Evolutionary conservation across 1,140 invertebrate genomes (phyloP).

Genomic region (Macrosteles quadrilineatus): DNA sequence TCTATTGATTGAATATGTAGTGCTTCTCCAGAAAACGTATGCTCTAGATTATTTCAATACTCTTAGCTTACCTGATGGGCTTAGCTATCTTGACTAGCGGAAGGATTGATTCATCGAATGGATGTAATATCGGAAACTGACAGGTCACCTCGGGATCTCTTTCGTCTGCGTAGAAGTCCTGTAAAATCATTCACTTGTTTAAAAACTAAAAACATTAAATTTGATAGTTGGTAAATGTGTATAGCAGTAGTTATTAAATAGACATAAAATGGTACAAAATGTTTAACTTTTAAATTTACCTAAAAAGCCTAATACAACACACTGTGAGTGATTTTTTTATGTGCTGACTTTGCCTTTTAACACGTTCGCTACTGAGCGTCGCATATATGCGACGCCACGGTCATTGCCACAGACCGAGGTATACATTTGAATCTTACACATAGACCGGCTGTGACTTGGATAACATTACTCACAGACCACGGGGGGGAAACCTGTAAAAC

Average conservation of each 20-base stretch:
- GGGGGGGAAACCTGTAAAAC: no score
- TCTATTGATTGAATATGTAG: background rate
- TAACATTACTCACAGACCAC: background rate
- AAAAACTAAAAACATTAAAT: background rate
- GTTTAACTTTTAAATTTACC: background rate
- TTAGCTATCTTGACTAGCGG: slow-evolving; percentile 32
- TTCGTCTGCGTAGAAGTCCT: slow-evolving; percentile 19
- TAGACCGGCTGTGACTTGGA: no score
- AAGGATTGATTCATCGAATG: slow-evolving; percentile 39
- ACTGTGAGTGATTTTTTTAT: background rate
- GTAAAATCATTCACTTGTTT: background rate
- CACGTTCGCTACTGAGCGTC: no score
- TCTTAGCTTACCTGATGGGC: slow-evolving; percentile 37
- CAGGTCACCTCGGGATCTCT: slow-evolving; percentile 39
- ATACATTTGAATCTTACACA: no score
- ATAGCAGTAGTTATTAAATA: background rate
- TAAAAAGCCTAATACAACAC: background rate
- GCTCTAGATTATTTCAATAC: background rate
- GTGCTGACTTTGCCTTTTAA: no score
- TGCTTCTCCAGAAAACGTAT: background rate
- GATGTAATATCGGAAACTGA: slow-evolving; percentile 40
- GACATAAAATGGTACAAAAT: background rate
- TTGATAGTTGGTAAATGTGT: background rate
- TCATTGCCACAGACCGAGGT: no score
- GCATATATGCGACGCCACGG: no score